phyloP scores from a whole-genome alignment of 2,888 invertebrate genomes.

The Eucriotettix oculatus region DNA sequence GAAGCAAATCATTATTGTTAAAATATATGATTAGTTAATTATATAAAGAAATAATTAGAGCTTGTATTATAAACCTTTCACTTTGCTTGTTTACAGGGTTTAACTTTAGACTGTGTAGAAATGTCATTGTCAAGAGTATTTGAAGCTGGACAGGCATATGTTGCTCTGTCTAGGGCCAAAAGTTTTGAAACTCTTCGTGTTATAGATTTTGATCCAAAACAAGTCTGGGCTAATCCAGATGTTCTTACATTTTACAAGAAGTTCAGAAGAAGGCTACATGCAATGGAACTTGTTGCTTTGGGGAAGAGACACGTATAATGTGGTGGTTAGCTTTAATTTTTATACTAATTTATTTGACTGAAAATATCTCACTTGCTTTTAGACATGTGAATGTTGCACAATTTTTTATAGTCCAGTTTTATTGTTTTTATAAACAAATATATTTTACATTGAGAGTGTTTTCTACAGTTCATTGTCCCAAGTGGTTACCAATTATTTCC shows the following conservation, averaged over 20 bases:
- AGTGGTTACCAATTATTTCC: too few relatives aligned
- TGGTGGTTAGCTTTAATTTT: too few relatives aligned
- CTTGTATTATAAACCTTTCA: background rate
- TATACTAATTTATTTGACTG: too few relatives aligned
- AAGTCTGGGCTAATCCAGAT: conserved; percentile 76
- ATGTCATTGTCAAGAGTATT: conserved; percentile 83
- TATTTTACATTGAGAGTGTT: too few relatives aligned
- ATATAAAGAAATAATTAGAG: background rate
- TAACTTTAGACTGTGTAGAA: conserved; percentile 89
- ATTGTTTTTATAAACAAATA: too few relatives aligned
- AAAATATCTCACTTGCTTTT: too few relatives aligned
- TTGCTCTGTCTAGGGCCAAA: conserved; percentile 82
- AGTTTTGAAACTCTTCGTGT: conserved; percentile 72
- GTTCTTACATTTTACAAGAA: conserved; percentile 69
- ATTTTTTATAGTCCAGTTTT: too few relatives aligned
- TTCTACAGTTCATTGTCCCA: too few relatives aligned
- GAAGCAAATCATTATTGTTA: background rate
- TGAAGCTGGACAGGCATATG: conserved; percentile 92
- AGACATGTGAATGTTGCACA: too few relatives aligned
- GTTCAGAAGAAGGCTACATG: conserved; percentile 44
- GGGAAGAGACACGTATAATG: background rate
- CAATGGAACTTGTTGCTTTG: conserved; percentile 42
- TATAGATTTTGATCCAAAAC: conserved; percentile 66
- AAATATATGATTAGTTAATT: background rate
- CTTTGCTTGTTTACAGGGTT: conserved; percentile 44